Percentiles rank a stretch among this genome's conserved stretches.
Conservation (phyloP, 37 sponge, comb jelly and placozoan genomes). For the Haliclona indistincta region DNA sequence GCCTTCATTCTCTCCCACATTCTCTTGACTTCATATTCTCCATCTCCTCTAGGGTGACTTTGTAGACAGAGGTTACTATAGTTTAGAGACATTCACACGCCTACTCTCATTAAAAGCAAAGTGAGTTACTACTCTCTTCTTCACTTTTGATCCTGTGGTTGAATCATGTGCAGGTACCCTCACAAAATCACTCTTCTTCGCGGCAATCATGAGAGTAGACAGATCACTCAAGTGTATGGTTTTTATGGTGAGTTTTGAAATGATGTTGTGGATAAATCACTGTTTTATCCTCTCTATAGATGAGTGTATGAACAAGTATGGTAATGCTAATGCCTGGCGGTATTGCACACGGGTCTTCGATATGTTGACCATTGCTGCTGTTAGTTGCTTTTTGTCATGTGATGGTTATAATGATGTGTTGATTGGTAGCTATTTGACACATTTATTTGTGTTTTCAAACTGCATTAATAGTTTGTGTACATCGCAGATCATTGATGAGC, state of each 20-base stretch:
- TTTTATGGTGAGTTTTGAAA: constrained; percentile 85
- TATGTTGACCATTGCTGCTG: constrained; percentile 96
- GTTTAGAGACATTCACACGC: constrained; percentile 96
- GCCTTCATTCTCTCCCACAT: background rate
- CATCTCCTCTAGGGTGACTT: constrained; percentile 87
- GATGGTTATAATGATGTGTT: too few relatives aligned
- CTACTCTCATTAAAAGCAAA: constrained; percentile 92
- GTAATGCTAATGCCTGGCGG: constrained; percentile 98
- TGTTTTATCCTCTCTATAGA: constrained; percentile 43
- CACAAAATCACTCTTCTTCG: constrained; percentile 86
- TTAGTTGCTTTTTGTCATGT: constrained; percentile 58
- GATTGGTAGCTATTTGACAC: too few relatives aligned
- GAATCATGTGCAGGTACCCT: constrained; percentile 57
- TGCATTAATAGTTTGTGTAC: background rate
- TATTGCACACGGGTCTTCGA: constrained; percentile 97
- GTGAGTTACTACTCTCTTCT: constrained; percentile 28
- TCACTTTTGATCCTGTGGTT: background rate
- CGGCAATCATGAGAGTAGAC: constrained; percentile 98
- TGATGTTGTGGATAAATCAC: background rate
- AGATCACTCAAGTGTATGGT: constrained; percentile 98
- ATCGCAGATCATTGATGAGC: constrained; percentile 93
- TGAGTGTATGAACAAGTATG: constrained; percentile 99
- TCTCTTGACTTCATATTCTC: background rate
- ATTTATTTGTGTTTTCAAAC: background rate
- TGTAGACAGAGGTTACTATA: constrained; percentile 99